Evolutionary conservation across 2,113 vertebrate genomes (phyloP), one percentile per base, ranked within the genome.

Genomic region (Eulemur rufifrons): DNA sequence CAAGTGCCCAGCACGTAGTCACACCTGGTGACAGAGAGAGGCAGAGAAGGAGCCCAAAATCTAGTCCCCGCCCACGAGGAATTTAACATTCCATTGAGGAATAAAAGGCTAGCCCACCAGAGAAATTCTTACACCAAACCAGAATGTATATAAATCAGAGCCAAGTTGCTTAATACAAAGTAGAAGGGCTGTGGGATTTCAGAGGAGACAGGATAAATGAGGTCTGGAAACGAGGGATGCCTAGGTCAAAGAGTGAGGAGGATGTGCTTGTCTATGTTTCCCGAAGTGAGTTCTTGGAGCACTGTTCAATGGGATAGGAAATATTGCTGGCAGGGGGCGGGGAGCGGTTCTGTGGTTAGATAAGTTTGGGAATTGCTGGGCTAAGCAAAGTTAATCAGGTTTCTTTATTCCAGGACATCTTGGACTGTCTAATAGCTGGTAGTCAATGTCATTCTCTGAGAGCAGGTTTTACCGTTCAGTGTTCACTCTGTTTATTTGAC

Each of bases 251-350:
- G 25, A 61, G 25, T 32, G 37, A 23, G 18, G 78, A 82, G 4
- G 37, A 27, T 15, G 18, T 1, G 5, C 4, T 45, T 20, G 1
- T 47, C 18, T 18, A 0, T 29, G 42, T 47, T 84, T 76, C 32
- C 47, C 37, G 25, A 56, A 76, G 32, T 47, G 8, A 5, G 17
- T 77, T 84, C 93, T 47, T 68, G 59, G 37, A 84, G 29, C 93
- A 66, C 59, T 68, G 25, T 32, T 66, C 78, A 77, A 1, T 54
- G 29, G 68, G 52, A 42, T 5, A 77, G 50, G 23, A 66, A 84
- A 29, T 37, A 47, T 9, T 32, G 5, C 27, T 45, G 42, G 45
- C 12, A 42, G 2, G 4, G 5, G 23, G 12, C 1, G 0, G 15
- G n/a, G 5, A 85, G 66, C 7, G 0, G 0, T 54, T 42, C 37